A percentile compares a stretch with the other conserved stretches of the same genome.
phyloP scores from a whole-genome alignment of 1,140 invertebrate genomes.

The Delia radicum region DNA sequence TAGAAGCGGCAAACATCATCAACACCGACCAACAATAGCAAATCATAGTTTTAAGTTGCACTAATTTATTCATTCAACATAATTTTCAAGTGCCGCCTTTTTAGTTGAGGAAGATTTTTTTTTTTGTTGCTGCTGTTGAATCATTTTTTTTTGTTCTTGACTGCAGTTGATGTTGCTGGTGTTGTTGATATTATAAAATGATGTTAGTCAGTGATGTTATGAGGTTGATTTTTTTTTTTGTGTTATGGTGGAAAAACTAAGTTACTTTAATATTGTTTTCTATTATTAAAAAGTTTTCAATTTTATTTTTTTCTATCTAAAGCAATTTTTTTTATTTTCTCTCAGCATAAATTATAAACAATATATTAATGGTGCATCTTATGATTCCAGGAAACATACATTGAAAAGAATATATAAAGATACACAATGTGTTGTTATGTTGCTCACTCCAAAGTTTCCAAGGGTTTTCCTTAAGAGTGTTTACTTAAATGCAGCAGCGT shows the following conservation, averaged over 20 bases:
- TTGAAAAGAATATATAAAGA: too few species aligned
- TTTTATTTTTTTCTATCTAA: background rate
- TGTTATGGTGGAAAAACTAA: background rate
- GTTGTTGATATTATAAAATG: background rate
- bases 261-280: background rate
- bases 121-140: background rate
- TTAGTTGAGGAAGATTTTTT: background rate
- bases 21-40: background rate
- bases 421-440: too few species aligned
- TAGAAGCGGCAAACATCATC: too few species aligned
- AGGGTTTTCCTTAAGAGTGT: background rate
- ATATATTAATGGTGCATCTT: constrained; percentile 16
- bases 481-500: background rate
- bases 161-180: background rate
- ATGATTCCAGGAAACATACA: background rate
- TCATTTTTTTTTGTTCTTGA: background rate
- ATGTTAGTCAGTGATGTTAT: background rate
- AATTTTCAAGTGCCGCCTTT: constrained; percentile 15
- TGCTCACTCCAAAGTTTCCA: background rate
- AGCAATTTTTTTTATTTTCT: background rate
- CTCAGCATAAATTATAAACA: constrained; percentile 7
- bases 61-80: constrained; percentile 20
- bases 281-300: constrained; percentile 16
- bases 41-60: constrained; percentile 15
- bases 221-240: too few species aligned